phyloP scores from a whole-genome alignment of 2,888 invertebrate species.

The Anorthoa munda region DNA sequence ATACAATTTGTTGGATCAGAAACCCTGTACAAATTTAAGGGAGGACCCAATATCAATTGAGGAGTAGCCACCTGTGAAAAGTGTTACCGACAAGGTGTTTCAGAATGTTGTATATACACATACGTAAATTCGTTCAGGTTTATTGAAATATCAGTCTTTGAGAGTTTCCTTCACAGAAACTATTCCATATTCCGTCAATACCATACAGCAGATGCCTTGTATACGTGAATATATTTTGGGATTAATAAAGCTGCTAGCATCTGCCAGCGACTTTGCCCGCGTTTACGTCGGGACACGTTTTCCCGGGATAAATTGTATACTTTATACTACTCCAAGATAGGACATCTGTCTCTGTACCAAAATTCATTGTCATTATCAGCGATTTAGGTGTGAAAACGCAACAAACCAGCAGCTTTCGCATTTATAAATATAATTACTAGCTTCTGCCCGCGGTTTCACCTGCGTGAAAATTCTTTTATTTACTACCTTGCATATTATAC shows the following conservation, averaged over 20 bases:
- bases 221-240: background rate
- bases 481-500: too few species aligned
- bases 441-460: too few species aligned
- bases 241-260: background rate
- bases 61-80: slow-evolving; percentile 57
- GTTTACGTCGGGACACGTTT: too few species aligned
- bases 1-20: slow-evolving; percentile 48
- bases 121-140: slow-evolving; percentile 2
- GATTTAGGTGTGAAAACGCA: too few species aligned
- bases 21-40: slow-evolving; percentile 10
- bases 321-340: too few species aligned
- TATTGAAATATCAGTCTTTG: slow-evolving; percentile 17
- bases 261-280: background rate
- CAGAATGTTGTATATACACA: background rate
- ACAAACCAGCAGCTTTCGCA: too few species aligned
- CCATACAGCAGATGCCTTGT: too few species aligned
- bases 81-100: slow-evolving; percentile 27
- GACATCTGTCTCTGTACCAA: too few species aligned
- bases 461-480: too few species aligned
- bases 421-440: too few species aligned
- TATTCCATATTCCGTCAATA: background rate
- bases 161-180: background rate
- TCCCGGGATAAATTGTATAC: too few species aligned
- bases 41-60: slow-evolving; percentile 49
- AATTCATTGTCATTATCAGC: too few species aligned